phyloP scores from a whole-genome alignment of 2,797 vertebrate genomes.

The Morus bassanus region DNA sequence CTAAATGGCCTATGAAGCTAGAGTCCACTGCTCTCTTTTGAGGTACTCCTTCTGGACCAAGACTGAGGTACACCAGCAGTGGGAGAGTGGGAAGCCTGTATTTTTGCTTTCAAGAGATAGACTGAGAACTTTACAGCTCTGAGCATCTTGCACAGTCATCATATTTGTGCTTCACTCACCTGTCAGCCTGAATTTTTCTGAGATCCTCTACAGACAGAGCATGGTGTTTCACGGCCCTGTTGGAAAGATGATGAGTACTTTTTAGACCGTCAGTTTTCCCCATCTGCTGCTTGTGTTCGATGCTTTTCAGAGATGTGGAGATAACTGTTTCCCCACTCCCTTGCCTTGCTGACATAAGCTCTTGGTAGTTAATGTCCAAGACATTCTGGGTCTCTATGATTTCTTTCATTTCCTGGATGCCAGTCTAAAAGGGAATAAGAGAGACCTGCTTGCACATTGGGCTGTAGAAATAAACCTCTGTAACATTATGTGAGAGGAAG shows the following conservation, averaged over 20 bases:
- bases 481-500: neutral
- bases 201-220: slow-evolving; percentile 50
- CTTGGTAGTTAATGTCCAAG: neutral
- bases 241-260: slow-evolving; percentile 18
- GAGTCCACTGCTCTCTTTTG: neutral
- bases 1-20: neutral
- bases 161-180: slow-evolving; percentile 54
- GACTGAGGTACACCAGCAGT: neutral
- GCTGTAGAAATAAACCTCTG: neutral
- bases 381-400: neutral
- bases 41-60: neutral
- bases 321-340: neutral
- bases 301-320: neutral
- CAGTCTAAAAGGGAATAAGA: slow-evolving; percentile 32
- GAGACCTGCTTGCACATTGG: neutral
- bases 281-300: neutral
- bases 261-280: neutral
- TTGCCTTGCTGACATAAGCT: neutral
- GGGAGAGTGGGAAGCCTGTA: neutral
- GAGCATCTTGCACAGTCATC: neutral
- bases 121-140: neutral
- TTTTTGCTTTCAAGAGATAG: neutral
- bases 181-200: slow-evolving; percentile 75
- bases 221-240: slow-evolving; percentile 3
- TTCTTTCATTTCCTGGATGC: slow-evolving; percentile 34